phyloP scores from a whole-genome alignment of 1,140 invertebrate genomes.

The Saccostrea echinata region DNA sequence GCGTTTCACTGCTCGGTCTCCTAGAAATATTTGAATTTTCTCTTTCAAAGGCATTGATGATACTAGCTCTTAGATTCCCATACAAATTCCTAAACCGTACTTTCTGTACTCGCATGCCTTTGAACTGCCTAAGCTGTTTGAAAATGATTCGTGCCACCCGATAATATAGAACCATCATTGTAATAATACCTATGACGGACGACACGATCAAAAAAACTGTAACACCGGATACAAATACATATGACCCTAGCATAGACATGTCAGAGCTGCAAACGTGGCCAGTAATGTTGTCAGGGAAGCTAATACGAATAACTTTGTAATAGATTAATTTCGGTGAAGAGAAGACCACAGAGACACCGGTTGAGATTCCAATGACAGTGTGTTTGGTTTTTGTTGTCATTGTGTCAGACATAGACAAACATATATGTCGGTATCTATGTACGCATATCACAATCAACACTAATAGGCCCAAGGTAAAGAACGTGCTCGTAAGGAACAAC shows the following conservation, averaged over 20 bases:
- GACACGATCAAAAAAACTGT: neutral
- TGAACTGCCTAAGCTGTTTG: neutral
- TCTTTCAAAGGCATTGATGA: slow-evolving; percentile 21
- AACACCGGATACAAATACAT: slow-evolving; percentile 3
- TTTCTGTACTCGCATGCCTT: slow-evolving; percentile 14
- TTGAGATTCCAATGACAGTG: neutral
- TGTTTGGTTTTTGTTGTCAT: slow-evolving; percentile 8
- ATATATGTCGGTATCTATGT: slow-evolving; percentile 27
- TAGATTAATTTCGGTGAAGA: slow-evolving; percentile 6
- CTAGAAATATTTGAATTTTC: neutral
- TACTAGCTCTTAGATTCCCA: slow-evolving; percentile 23
- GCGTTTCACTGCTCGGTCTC: neutral
- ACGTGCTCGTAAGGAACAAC: neutral
- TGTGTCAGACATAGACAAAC: neutral
- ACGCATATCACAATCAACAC: slow-evolving; percentile 11
- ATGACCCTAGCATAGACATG: slow-evolving; percentile 11
- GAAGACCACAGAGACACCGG: neutral
- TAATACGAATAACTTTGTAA: neutral
- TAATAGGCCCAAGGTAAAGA: neutral
- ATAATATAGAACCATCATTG: slow-evolving; percentile 2
- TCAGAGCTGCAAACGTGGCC: slow-evolving; percentile 4
- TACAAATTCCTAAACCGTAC: slow-evolving; percentile 27
- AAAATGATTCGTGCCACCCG: slow-evolving; percentile 4
- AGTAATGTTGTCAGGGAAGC: neutral
- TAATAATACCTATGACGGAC: neutral